Percentiles rank a stretch among this genome's conserved stretches.
These are phyloP conservation scores for Panopea generosa DNA, from an alignment of 2,888 invertebrate genomes.

Conservation along the genomic window DNA sequence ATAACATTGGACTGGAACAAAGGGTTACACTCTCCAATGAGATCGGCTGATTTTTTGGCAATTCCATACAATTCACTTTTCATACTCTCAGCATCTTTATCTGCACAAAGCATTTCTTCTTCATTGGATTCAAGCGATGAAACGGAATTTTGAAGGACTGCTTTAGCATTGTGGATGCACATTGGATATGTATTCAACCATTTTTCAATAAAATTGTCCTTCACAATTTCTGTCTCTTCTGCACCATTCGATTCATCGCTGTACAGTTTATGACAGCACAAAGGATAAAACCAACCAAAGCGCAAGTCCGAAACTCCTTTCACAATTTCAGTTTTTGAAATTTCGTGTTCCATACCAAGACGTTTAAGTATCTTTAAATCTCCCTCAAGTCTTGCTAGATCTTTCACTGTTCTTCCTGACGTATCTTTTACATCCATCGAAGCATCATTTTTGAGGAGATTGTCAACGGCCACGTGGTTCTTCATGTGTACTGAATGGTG, in stretches of 20 bases:
- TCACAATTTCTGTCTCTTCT: slow-evolving; percentile 19
- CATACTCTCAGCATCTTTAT: slow-evolving; percentile 7
- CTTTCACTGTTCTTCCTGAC: slow-evolving; percentile 16
- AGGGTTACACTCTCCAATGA: slow-evolving; percentile 7
- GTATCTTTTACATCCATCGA: slow-evolving; percentile 17
- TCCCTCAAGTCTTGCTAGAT: slow-evolving; percentile 15
- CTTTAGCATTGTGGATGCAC: slow-evolving; percentile 24
- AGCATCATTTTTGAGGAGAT: slow-evolving; percentile 7
- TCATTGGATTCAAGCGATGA: slow-evolving; percentile 17
- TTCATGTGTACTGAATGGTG: slow-evolving; percentile 27
- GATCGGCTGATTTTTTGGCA: neutral
- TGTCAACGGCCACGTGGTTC: slow-evolving; percentile 21
- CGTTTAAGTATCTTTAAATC: neutral
- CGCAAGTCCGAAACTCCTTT: slow-evolving; percentile 13
- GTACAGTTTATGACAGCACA: slow-evolving; percentile 28
- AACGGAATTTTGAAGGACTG: slow-evolving; percentile 23
- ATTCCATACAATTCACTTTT: slow-evolving; percentile 11
- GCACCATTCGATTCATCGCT: neutral
- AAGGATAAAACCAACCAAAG: slow-evolving; percentile 23
- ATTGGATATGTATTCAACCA: slow-evolving; percentile 29
- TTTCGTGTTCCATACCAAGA: neutral
- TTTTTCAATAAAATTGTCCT: slow-evolving; percentile 5
- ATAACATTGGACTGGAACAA: slow-evolving; percentile 22
- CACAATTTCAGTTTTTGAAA: neutral
- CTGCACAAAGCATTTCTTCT: neutral